Evolutionary conservation across 2,888 invertebrate genomes (phyloP).

Genomic region (Schizotus pectinicornis): DNA sequence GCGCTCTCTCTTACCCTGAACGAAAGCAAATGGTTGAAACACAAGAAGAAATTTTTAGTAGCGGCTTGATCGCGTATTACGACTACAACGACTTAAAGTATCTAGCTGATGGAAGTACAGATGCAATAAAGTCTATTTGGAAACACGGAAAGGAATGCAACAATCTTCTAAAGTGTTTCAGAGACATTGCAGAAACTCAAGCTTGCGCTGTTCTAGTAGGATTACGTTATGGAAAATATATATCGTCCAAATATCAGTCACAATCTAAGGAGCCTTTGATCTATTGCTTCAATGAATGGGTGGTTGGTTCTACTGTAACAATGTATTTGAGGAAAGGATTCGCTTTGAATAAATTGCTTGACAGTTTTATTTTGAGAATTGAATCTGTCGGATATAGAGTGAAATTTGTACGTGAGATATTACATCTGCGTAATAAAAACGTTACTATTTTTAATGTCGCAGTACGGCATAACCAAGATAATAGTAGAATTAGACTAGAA

Average conservation of each 20-base stretch:
- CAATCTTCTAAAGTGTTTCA: too few species aligned
- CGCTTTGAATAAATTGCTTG: conserved; percentile 3
- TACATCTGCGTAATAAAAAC: too few species aligned
- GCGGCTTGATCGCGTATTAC: background rate
- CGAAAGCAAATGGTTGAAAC: background rate
- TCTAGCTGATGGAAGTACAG: conserved; percentile 1
- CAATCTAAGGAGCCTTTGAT: conserved; percentile 37
- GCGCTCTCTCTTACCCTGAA: background rate
- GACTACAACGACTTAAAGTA: background rate
- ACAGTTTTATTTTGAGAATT: too few species aligned
- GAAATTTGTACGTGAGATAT: too few species aligned
- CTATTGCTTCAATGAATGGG: conserved; percentile 39
- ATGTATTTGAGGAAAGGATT: conserved; percentile 47
- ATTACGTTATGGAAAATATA: conserved; percentile 40
- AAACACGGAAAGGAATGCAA: background rate
- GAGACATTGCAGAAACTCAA: conserved; percentile 3
- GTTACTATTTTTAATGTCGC: too few species aligned
- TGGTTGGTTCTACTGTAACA: conserved; percentile 45
- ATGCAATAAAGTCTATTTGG: background rate
- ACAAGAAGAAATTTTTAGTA: background rate
- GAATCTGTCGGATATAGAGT: too few species aligned
- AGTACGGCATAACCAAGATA: too few species aligned
- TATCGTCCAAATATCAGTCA: conserved; percentile 37
- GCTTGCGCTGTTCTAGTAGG: conserved; percentile 35
- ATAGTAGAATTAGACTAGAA: too few species aligned